Evolutionary conservation across 2,888 invertebrate genomes (phyloP).

Genomic region (Tinea trinotella): DNA sequence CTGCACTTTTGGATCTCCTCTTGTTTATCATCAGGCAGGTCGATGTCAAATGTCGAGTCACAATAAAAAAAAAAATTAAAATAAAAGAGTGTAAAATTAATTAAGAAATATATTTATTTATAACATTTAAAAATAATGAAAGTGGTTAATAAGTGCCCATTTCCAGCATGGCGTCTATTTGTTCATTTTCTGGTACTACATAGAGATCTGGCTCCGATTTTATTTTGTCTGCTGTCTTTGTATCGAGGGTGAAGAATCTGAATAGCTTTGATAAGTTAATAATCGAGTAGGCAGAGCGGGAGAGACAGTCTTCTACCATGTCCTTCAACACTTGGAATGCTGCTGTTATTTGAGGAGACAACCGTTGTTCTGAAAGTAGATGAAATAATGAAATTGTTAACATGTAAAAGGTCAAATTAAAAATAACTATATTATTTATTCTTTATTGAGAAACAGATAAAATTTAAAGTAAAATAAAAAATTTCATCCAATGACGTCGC

Average conservation of each 20-base stretch:
- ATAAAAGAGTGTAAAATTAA: no score
- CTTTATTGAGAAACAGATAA: no score
- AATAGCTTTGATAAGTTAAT: constrained; percentile 75
- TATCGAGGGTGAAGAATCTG: constrained; percentile 53
- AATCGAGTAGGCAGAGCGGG: constrained; percentile 78
- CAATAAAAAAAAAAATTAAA: no score
- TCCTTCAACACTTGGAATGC: constrained; percentile 77
- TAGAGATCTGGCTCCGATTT: constrained; percentile 55
- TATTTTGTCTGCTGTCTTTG: constrained; percentile 36
- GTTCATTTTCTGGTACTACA: constrained; percentile 59
- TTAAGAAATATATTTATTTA: no score
- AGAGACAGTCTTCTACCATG: constrained; percentile 76
- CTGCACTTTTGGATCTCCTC: no score
- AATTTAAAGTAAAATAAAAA: no score
- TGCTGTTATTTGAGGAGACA: constrained; percentile 60
- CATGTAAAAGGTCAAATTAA: no score
- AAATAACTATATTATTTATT: constrained; percentile 25
- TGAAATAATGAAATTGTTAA: no score
- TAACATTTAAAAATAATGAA: no score
- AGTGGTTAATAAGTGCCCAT: constrained; percentile 50
- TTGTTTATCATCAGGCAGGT: no score
- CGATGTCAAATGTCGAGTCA: no score
- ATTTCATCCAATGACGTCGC: no score
- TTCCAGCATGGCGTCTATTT: constrained; percentile 60
- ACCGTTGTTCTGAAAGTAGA: constrained; percentile 59